These are phyloP conservation scores for Sebastes paucispinis DNA, from an alignment of 2,797 vertebrate species.

Conservation along the genomic window DNA sequence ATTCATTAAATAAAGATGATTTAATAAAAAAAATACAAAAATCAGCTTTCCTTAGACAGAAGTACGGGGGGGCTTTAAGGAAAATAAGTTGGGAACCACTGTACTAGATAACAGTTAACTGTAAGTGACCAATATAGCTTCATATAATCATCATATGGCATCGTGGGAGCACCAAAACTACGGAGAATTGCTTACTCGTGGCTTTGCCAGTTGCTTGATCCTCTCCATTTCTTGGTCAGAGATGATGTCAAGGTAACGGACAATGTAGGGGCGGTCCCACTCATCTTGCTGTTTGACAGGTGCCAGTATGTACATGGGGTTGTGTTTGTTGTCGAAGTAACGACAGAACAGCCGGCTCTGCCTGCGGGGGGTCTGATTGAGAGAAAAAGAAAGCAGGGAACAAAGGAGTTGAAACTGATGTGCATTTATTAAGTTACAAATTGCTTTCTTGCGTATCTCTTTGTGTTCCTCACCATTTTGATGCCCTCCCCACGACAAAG, in stretches of 20 bases:
- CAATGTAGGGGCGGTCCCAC: constrained; percentile 94
- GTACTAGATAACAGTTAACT: neutral
- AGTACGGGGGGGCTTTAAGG: too few species aligned
- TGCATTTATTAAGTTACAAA: neutral
- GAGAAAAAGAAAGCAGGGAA: neutral
- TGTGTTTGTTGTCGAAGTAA: constrained; percentile 87
- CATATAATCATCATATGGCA: neutral
- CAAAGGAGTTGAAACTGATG: neutral
- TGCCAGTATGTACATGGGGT: constrained; percentile 86
- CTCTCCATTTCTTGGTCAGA: constrained; percentile 90
- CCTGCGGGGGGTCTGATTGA: constrained; percentile 87
- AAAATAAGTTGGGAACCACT: neutral
- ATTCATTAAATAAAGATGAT: neutral
- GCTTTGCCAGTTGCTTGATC: constrained; percentile 94
- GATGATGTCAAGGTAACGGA: constrained; percentile 94
- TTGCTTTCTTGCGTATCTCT: neutral
- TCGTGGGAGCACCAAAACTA: neutral
- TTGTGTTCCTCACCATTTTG: constrained; percentile 87
- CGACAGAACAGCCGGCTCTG: constrained; percentile 95
- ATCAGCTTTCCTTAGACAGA: neutral
- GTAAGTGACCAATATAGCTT: neutral
- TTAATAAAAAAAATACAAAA: neutral
- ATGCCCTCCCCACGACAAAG: constrained; percentile 95
- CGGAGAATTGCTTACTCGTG: constrained; percentile 85
- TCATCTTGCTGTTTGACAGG: constrained; percentile 95